A percentile compares a stretch with the other conserved stretches of the same genome.
These are phyloP conservation scores for Microdon myrmicae DNA, from an alignment of 2,888 invertebrate genomes.

Conservation along the genomic window DNA sequence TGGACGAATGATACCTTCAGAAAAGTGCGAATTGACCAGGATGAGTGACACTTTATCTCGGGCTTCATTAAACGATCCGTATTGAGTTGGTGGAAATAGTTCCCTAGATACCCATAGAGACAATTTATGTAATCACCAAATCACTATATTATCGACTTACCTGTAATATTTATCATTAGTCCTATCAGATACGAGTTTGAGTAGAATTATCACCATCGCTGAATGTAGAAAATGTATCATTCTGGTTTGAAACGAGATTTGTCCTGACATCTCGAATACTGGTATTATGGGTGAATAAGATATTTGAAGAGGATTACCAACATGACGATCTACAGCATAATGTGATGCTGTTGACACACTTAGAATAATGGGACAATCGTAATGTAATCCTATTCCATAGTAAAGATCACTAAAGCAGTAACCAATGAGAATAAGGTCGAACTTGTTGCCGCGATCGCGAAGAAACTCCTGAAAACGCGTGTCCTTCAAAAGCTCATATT, in stretches of 20 bases:
- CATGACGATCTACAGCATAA: background rate
- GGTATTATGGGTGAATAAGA: conserved; percentile 8
- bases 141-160: conserved; percentile 9
- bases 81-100: conserved; percentile 52
- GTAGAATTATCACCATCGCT: background rate
- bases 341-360: conserved; percentile 21
- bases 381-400: conserved; percentile 54
- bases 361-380: conserved; percentile 53
- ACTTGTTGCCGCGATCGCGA: conserved; percentile 30
- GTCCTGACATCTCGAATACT: background rate
- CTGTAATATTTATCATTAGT: too few relatives aligned
- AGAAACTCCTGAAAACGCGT: conserved; percentile 42
- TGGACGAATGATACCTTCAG: conserved; percentile 59
- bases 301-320: conserved; percentile 26
- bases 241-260: conserved; percentile 56
- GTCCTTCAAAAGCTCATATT: conserved; percentile 15
- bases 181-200: conserved; percentile 9
- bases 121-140: too few relatives aligned
- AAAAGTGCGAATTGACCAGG: conserved; percentile 59
- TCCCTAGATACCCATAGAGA: conserved; percentile 36
- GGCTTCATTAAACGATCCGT: conserved; percentile 56
- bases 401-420: conserved; percentile 46
- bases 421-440: conserved; percentile 54
- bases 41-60: conserved; percentile 57
- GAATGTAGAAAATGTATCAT: too few relatives aligned